Conservation (phyloP, 2,888 invertebrate species). For the Pristionchus entomophagus region DNA sequence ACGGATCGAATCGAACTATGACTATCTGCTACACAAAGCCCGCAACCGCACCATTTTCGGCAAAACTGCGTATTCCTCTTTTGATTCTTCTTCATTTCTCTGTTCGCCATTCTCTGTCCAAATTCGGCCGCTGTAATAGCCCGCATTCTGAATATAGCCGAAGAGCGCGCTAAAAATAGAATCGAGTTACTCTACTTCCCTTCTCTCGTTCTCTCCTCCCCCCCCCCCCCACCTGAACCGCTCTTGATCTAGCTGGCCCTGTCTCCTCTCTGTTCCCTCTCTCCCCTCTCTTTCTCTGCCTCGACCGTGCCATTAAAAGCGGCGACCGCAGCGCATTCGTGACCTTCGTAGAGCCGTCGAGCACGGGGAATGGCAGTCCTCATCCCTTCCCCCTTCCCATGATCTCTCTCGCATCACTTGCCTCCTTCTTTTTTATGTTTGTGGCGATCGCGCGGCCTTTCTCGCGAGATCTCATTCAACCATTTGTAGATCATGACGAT, state of each 20-base stretch:
- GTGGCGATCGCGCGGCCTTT: neutral
- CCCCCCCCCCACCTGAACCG: neutral
- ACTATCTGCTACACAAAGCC: neutral
- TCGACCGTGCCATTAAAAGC: neutral
- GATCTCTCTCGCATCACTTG: slow-evolving; percentile 11
- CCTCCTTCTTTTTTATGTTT: neutral
- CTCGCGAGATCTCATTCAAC: neutral
- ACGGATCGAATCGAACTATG: neutral
- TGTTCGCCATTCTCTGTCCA: too few species aligned
- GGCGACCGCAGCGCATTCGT: neutral
- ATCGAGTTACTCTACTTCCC: neutral
- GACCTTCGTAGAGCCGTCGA: neutral
- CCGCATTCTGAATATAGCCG: neutral
- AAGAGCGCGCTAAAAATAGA: neutral
- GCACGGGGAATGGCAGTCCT: neutral
- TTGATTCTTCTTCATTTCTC: neutral
- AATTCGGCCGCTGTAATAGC: neutral
- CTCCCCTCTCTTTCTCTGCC: neutral
- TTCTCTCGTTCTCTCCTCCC: neutral
- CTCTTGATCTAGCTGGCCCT: neutral
- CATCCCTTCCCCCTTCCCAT: neutral
- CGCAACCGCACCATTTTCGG: neutral
- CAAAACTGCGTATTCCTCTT: neutral
- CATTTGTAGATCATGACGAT: neutral
- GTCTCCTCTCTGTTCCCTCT: neutral